Evolutionary conservation across 2,113 vertebrate genomes (phyloP).

Genomic region (Cyanoliseus patagonus): DNA sequence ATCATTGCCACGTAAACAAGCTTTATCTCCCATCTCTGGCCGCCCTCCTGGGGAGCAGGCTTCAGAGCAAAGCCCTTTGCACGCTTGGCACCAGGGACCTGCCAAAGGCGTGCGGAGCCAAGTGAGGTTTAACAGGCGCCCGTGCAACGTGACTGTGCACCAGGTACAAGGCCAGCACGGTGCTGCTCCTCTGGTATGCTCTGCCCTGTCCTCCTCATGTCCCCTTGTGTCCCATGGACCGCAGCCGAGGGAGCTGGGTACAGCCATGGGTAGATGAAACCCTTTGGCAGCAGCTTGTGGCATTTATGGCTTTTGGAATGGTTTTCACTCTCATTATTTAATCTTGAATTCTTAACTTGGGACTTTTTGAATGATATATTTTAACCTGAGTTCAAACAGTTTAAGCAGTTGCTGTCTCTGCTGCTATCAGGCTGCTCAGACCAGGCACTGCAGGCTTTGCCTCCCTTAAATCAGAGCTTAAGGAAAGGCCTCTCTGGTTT

Average conservation of each 20-base stretch:
- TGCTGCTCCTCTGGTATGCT: background rate
- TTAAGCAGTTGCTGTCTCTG: background rate
- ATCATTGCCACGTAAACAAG: background rate
- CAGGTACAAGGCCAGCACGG: background rate
- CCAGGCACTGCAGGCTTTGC: background rate
- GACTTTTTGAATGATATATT: background rate
- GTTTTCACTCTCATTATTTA: background rate
- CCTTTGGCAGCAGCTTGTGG: background rate
- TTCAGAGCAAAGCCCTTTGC: background rate
- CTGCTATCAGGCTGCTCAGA: background rate
- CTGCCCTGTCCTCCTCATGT: background rate
- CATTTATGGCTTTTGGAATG: background rate
- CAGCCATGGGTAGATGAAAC: background rate
- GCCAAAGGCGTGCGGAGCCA: fast-evolving
- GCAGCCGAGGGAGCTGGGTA: background rate
- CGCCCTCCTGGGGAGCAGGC: background rate
- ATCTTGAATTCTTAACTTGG: background rate
- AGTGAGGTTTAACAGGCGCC: fast-evolving
- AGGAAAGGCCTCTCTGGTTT: background rate
- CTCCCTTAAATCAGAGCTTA: background rate
- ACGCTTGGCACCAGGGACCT: background rate
- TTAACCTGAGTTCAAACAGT: background rate
- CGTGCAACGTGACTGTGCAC: background rate
- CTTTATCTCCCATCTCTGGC: constrained; percentile 2
- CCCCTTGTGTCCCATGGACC: background rate